phyloP scores from a whole-genome alignment of 2,797 vertebrate species.

The Allobates femoralis region DNA sequence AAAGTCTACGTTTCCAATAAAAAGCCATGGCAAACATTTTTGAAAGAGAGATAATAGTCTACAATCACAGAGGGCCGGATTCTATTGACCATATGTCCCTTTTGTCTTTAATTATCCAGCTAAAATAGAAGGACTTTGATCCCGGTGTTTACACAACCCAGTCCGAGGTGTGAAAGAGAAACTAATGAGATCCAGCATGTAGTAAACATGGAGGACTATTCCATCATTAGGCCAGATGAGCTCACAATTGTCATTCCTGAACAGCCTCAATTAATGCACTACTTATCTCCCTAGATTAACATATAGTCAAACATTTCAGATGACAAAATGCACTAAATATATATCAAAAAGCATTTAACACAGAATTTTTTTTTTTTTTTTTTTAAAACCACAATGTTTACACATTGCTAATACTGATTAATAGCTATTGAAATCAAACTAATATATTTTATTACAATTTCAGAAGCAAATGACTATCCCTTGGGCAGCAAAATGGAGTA shows the following conservation, averaged over 20 bases:
- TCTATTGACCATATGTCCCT: slow-evolving; percentile 22
- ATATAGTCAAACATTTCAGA: neutral
- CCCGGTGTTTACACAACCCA: neutral
- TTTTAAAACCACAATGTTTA: no score
- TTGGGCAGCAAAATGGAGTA: no score
- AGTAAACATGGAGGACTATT: neutral
- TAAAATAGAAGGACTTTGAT: slow-evolving; percentile 7
- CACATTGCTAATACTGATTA: no score
- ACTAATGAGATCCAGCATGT: slow-evolving; percentile 3
- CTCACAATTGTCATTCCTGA: neutral
- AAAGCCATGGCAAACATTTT: neutral
- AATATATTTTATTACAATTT: no score
- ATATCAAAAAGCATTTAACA: no score
- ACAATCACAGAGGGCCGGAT: neutral
- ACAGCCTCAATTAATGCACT: neutral
- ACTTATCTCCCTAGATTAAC: neutral
- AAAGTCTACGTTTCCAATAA: neutral
- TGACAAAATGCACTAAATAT: neutral
- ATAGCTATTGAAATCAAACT: no score
- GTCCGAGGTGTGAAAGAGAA: neutral
- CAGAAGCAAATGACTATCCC: no score
- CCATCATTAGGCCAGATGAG: neutral
- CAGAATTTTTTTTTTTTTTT: neutral
- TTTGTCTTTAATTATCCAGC: slow-evolving; percentile 42
- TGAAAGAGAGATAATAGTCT: neutral